Evolutionary conservation across 1,140 invertebrate genomes (phyloP).

Genomic region (Magallana angulata): DNA sequence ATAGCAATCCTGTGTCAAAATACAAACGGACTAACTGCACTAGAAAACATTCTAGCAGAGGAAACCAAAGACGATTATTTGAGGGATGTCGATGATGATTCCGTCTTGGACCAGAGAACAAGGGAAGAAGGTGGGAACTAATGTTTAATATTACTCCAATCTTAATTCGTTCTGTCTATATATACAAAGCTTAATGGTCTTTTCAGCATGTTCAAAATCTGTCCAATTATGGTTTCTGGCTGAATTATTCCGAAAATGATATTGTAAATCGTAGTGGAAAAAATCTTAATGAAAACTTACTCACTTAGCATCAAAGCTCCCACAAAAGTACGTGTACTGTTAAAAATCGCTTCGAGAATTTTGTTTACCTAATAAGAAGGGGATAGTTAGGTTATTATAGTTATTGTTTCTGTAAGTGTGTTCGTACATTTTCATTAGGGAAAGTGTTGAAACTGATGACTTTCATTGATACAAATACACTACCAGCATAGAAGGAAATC

Average conservation of each 20-base stretch:
- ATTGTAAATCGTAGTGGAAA: not conserved
- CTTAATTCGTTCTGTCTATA: not conserved
- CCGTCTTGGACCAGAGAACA: not conserved
- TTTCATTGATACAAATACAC: too few relatives aligned
- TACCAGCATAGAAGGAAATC: too few relatives aligned
- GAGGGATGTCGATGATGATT: slow-evolving; percentile 22
- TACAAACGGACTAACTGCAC: slow-evolving; percentile 1
- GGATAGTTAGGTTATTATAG: too few relatives aligned
- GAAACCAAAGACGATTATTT: slow-evolving; percentile 29
- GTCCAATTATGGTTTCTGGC: not conserved
- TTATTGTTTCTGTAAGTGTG: too few relatives aligned
- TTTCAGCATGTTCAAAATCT: not conserved
- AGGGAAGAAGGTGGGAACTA: slow-evolving; percentile 8
- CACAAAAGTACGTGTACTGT: not conserved
- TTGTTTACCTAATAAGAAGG: too few relatives aligned
- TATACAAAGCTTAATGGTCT: not conserved
- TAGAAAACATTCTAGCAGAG: slow-evolving; percentile 1
- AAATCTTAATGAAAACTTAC: not conserved
- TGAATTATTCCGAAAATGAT: not conserved
- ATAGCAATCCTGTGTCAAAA: slow-evolving; percentile 8
- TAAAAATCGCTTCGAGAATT: not conserved
- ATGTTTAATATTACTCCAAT: not conserved
- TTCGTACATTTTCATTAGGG: too few relatives aligned
- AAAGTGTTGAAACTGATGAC: too few relatives aligned
- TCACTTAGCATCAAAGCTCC: not conserved